Percentiles rank a stretch among this genome's conserved stretches.
Conservation (phyloP, 2,113 vertebrate genomes). For the Phrynosoma platyrhinos region DNA sequence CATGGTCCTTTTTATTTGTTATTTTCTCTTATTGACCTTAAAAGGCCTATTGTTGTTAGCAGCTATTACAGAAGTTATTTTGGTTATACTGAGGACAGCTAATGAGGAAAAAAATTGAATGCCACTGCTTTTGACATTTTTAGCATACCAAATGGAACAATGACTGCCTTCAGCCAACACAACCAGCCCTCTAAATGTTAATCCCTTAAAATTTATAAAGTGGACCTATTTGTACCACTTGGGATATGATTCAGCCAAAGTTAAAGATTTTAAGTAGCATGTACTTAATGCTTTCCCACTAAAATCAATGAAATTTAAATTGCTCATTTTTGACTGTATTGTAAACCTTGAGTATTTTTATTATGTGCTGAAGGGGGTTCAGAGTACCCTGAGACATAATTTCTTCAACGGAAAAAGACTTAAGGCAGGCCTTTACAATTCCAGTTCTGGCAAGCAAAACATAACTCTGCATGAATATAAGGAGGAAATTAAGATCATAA, state of each 20-base stretch:
- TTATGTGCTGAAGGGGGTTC: not conserved
- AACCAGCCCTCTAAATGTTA: not conserved
- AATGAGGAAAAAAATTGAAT: slow-evolving; percentile 50
- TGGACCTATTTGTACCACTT: not conserved
- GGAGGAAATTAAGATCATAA: not conserved
- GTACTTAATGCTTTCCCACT: not conserved
- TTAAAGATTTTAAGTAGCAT: not conserved
- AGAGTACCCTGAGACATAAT: not conserved
- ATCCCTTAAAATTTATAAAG: not conserved
- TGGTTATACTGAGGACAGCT: slow-evolving; percentile 26
- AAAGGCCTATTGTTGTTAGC: slow-evolving; percentile 44
- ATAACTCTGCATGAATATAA: too few species aligned
- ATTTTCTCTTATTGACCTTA: slow-evolving; percentile 43
- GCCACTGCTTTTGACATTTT: slow-evolving; percentile 53
- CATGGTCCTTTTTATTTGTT: slow-evolving; percentile 19
- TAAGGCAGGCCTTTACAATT: not conserved
- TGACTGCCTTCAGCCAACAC: slow-evolving; percentile 41
- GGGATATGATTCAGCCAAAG: not conserved
- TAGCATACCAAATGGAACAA: slow-evolving; percentile 38
- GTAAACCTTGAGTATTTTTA: not conserved
- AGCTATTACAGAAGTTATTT: slow-evolving; percentile 49
- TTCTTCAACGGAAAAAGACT: not conserved
- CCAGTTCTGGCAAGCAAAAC: not conserved
- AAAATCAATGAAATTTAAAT: slow-evolving; percentile 2
- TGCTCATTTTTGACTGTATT: not conserved